Evolutionary conservation across 2,797 vertebrate genomes (phyloP).

Genomic region (Pyrocephalus nanus): DNA sequence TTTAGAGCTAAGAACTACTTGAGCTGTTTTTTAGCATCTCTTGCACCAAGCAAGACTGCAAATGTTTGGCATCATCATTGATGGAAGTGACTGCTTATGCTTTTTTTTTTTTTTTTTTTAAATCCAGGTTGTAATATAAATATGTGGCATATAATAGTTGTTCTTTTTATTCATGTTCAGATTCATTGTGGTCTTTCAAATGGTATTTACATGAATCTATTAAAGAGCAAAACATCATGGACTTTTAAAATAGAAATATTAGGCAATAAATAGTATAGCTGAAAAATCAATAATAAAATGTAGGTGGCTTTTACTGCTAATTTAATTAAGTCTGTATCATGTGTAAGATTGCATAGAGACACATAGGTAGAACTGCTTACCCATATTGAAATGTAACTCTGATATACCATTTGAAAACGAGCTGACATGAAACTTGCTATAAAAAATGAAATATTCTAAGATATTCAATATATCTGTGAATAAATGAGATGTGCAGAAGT

Average conservation of each 20-base stretch:
- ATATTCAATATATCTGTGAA: slow-evolving; percentile 61
- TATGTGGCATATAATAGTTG: background rate
- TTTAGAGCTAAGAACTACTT: background rate
- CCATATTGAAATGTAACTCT: slow-evolving; percentile 36
- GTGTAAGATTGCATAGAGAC: slow-evolving; percentile 37
- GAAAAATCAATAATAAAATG: slow-evolving; percentile 71
- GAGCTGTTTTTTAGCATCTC: background rate
- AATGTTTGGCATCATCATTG: background rate
- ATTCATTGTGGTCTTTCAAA: background rate
- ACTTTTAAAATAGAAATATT: slow-evolving; percentile 61
- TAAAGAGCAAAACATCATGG: slow-evolving; percentile 37
- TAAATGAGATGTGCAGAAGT: slow-evolving; percentile 67
- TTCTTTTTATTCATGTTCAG: background rate
- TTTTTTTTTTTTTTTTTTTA: background rate
- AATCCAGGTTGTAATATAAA: background rate
- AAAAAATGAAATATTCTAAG: slow-evolving; percentile 69
- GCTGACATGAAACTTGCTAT: slow-evolving; percentile 52
- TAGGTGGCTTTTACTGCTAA: slow-evolving; percentile 56
- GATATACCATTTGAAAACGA: slow-evolving; percentile 52
- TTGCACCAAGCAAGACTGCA: background rate
- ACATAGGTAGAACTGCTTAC: slow-evolving; percentile 27
- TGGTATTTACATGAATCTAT: background rate
- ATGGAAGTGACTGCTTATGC: background rate
- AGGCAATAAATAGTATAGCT: slow-evolving; percentile 61
- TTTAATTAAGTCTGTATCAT: slow-evolving; percentile 63